Base-by-base conservation (phyloP, 2,888 invertebrate genomes). In the Prosopocoilus inquinatus region DNA sequence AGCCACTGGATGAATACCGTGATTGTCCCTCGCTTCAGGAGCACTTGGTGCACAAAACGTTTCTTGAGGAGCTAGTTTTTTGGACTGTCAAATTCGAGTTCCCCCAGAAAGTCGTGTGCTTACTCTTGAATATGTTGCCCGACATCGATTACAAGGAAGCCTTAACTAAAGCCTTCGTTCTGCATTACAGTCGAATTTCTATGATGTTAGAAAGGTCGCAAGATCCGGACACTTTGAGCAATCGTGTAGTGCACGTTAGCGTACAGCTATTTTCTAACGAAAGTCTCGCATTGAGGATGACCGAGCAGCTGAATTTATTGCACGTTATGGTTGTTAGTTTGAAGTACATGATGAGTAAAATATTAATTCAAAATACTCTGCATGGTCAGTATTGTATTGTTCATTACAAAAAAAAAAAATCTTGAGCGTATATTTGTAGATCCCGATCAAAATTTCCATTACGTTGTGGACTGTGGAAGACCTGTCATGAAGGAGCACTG, bases 51-150 rank as follows among this genome's bases (percentile, higher is more conserved):
- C 94, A 96, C 77, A 85, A 84, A 66, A 94, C 92, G 0, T 85
- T 96, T 61, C 81, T 96, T 13, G 96, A 97, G 76, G 98, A 98
- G 80, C 84, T 98, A 64, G 92, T 97, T 66, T 97, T 98, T 80
- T 98, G 98, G 97, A 95, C 94, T 15, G 94, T 97, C 58, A 93
- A 93, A 74, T 95, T 91, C 77, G 96, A 97, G 78, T 98, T 97
- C 79, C 97, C 97, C 1, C 96, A 97, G 79, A 95, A 94, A 74
- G 85, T 98, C 53, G 96, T 97, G 50, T 97, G 96, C 72, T 86
- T 97, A 63, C 79, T 98, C 58, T 84, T 98, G 50, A 95, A 96
- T 74, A 91, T 98, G 89, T 80, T 98, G 69, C 96, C 96, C 2
- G 95, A 96, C 79, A 90, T 91, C 62, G 89, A 91, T 69, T 97